These are phyloP conservation scores for Rhinolophus sinicus DNA, from an alignment of 2,113 vertebrate genomes.

Conservation along the genomic window DNA sequence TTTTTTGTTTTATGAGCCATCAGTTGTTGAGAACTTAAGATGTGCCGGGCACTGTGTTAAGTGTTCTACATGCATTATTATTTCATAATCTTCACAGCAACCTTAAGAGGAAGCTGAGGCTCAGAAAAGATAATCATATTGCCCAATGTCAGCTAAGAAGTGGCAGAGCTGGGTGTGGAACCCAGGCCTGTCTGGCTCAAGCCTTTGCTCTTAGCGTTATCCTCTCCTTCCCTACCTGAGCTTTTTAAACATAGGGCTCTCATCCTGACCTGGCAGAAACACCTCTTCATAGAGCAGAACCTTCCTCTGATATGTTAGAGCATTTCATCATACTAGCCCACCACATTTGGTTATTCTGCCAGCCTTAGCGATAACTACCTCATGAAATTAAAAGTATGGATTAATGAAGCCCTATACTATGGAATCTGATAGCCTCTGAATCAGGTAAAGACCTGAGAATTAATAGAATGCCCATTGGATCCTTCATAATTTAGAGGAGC, in stretches of 20 bases:
- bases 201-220: not conserved
- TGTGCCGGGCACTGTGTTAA: not conserved
- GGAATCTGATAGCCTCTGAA: not conserved
- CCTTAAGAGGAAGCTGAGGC: not conserved
- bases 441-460: not conserved
- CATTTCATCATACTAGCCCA: not conserved
- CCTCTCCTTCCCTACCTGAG: not conserved
- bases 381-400: not conserved
- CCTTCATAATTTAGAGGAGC: slow-evolving; percentile 2
- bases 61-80: not conserved
- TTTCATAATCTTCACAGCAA: not conserved
- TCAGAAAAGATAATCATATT: not conserved
- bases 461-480: not conserved
- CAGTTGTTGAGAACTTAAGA: not conserved
- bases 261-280: not conserved
- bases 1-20: not conserved
- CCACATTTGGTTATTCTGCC: not conserved
- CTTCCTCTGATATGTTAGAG: not conserved
- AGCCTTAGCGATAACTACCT: not conserved
- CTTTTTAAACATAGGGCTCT: not conserved
- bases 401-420: not conserved
- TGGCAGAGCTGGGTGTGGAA: not conserved
- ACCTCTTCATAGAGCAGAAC: not conserved
- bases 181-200: not conserved
- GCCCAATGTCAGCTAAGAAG: not conserved